Evolutionary conservation across 92 coral and sea anemone species (phyloP), one percentile per base, ranked within the genome.

Genomic region (Umimayanthus chanpuru): DNA sequence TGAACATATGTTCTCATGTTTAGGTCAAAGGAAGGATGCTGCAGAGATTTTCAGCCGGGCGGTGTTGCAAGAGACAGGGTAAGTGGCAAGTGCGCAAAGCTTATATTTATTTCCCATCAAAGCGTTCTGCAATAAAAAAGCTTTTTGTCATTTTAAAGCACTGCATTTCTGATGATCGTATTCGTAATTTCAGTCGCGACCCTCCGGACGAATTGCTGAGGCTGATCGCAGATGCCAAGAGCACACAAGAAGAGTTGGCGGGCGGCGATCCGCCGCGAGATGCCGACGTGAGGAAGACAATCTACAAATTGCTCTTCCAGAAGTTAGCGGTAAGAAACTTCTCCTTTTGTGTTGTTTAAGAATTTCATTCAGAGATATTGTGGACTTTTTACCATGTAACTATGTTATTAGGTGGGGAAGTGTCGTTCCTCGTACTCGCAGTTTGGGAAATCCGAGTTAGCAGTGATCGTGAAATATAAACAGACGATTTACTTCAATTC

Each of bases 261-360:
- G 77, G 77, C 43, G 29, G 77, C 40, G 77, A 73, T 32, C 36
- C 36, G 3, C 36, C 36, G 3, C 12, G 41, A 73, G 39, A 73
- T 30, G 43, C 77, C 18, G 77, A 73, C 29, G 20, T 73, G 10
- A 11, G 43, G 77, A 73, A 73, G 40, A 20, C 77, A 30, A 73
- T 73, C 29, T 73, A 73, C 16, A 73, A 73, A 0, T 73, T 73
- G 43, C 44, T 73, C 4, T 73, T 73, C 77, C 44, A 73, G 77
- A 73, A 73, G 38, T 29, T 73, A 73, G 77, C 77, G 5, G 77
- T 30, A 73, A 73, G 77, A 73, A 73, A 73, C 77, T 29, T 73
- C 43, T 73, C 43, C 36, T 32, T 0, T 32, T 2, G 36, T 32
- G 36, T 32, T 32, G 36, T 32, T 32, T 32, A 32, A 32, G 36